phyloP scores from a whole-genome alignment of 2,797 vertebrate genomes.

The Loriculus beryllinus region DNA sequence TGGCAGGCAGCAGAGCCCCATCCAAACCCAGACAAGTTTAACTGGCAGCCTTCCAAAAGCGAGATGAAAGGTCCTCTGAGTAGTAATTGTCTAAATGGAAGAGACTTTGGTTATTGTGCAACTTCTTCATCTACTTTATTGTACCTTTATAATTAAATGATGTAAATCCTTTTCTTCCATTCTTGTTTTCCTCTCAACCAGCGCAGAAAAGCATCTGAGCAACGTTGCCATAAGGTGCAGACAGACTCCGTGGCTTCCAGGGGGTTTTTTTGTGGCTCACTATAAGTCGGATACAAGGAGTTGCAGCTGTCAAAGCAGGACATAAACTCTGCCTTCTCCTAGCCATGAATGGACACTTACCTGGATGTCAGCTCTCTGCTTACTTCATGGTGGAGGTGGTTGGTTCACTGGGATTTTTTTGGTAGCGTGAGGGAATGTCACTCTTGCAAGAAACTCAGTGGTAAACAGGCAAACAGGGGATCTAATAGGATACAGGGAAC shows the following conservation, averaged over 20 bases:
- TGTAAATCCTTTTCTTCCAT: not conserved
- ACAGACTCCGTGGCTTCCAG: not conserved
- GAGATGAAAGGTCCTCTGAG: constrained; percentile 9
- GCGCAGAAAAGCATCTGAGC: not conserved
- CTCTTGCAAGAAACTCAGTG: not conserved
- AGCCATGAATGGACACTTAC: not conserved
- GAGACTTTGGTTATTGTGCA: constrained; percentile 12
- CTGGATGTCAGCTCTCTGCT: not conserved
- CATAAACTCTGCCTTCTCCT: not conserved
- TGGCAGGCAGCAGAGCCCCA: not conserved
- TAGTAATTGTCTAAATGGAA: constrained; percentile 51
- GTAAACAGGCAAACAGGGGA: not conserved
- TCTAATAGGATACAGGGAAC: not conserved
- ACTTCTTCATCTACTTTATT: constrained; percentile 45
- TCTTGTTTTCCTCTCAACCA: not conserved
- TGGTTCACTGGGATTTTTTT: not conserved
- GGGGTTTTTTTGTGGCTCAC: not conserved
- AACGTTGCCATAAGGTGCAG: not conserved
- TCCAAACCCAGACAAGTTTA: constrained; percentile 16
- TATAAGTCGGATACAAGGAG: not conserved
- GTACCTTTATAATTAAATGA: constrained; percentile 58
- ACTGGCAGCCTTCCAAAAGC: constrained; percentile 45
- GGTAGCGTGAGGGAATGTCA: not conserved
- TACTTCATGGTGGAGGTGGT: not conserved
- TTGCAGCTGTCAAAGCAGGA: not conserved